Evolutionary conservation across 1,140 invertebrate species (phyloP).

Genomic region (Tetragonula clypearis): DNA sequence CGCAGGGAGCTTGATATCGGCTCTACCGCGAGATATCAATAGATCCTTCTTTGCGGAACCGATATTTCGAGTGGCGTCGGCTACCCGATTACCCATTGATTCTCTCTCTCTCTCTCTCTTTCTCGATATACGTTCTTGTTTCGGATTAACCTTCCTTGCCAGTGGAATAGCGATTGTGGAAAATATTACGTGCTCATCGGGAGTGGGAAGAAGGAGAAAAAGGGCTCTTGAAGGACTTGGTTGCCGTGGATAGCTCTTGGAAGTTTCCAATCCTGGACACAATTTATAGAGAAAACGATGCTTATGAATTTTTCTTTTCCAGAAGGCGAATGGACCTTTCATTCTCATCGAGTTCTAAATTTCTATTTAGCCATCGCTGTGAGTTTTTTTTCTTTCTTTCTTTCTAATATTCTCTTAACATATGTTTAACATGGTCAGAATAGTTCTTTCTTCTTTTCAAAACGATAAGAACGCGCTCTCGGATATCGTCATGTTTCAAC

Average conservation of each 20-base stretch:
- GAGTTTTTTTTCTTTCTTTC: background rate
- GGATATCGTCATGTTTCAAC: too few relatives aligned
- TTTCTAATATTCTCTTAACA: too few relatives aligned
- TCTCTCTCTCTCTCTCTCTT: background rate
- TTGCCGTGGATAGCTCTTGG: background rate
- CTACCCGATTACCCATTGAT: background rate
- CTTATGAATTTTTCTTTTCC: background rate
- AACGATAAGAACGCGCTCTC: too few relatives aligned
- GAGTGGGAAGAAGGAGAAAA: too few relatives aligned
- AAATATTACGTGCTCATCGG: background rate
- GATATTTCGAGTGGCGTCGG: background rate
- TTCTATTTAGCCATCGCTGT: background rate
- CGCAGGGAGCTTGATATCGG: background rate
- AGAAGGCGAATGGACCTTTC: background rate
- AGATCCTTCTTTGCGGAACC: background rate
- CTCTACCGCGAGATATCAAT: slow-evolving; percentile 17
- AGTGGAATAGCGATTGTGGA: too few relatives aligned
- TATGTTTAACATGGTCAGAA: too few relatives aligned
- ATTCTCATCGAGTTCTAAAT: background rate
- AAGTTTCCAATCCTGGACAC: background rate
- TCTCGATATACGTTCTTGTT: background rate
- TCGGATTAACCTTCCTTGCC: background rate
- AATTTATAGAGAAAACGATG: background rate
- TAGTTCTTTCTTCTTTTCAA: too few relatives aligned
- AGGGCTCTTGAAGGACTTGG: background rate